phyloP scores from a whole-genome alignment of 2,888 invertebrate species.

The Drosophila austrosaltans region DNA sequence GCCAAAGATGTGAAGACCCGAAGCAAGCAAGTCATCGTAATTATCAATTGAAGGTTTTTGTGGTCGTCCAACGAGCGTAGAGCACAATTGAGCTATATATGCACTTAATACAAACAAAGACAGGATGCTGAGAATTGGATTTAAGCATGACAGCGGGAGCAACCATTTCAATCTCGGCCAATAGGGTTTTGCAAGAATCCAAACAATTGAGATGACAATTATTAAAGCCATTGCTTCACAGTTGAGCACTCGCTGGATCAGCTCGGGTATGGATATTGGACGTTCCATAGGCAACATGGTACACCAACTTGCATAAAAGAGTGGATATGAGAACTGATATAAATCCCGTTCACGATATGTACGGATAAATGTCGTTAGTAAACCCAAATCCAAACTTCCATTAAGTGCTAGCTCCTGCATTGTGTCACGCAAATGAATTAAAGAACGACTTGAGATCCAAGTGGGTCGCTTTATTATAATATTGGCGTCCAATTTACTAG shows the following conservation, averaged over 20 bases:
- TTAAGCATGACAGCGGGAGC: neutral
- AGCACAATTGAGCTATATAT: slow-evolving; percentile 47
- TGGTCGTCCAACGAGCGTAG: slow-evolving; percentile 39
- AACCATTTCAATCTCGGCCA: neutral
- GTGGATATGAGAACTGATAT: slow-evolving; percentile 50
- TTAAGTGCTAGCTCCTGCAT: slow-evolving; percentile 50
- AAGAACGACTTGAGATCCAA: neutral
- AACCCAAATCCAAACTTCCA: slow-evolving; percentile 50
- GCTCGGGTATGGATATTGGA: neutral
- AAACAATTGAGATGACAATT: neutral
- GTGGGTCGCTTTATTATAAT: slow-evolving; percentile 27
- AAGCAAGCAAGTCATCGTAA: slow-evolving; percentile 48
- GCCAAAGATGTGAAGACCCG: slow-evolving; percentile 48
- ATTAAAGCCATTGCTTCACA: slow-evolving; percentile 9
- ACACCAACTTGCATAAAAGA: slow-evolving; percentile 47
- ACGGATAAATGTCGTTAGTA: neutral
- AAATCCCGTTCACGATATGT: neutral
- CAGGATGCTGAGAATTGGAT: slow-evolving; percentile 18
- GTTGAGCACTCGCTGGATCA: slow-evolving; percentile 36
- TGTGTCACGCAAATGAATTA: neutral
- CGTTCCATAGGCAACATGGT: slow-evolving; percentile 56
- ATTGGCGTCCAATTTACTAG: slow-evolving; percentile 29
- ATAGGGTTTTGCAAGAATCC: neutral
- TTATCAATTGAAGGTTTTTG: slow-evolving; percentile 32
- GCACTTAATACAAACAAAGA: slow-evolving; percentile 22